phyloP scores from a whole-genome alignment of 2,797 vertebrate genomes.

The Glossophaga mutica region DNA sequence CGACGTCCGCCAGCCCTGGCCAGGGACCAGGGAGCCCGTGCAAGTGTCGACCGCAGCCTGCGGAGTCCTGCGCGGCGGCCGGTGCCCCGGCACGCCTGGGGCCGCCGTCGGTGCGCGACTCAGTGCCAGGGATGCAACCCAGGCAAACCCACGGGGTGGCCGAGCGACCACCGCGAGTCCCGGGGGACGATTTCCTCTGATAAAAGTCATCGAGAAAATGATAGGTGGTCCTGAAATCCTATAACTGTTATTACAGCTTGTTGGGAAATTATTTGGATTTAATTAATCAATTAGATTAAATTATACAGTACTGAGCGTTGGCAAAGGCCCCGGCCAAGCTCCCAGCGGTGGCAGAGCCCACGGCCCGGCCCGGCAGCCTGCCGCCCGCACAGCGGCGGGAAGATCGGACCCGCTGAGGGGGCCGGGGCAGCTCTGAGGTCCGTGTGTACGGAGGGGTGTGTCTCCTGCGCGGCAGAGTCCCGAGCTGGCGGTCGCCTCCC shows the following conservation, averaged over 20 bases:
- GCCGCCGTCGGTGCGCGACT: rapidly evolving
- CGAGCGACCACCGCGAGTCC: background rate
- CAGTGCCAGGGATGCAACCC: rapidly evolving
- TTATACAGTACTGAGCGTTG: constrained; percentile 62
- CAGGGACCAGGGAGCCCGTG: rapidly evolving
- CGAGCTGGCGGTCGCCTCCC: too few relatives aligned
- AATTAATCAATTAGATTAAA: constrained; percentile 81
- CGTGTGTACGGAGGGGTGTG: too few relatives aligned
- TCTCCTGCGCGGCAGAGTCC: too few relatives aligned
- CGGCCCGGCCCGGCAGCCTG: background rate
- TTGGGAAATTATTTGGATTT: constrained; percentile 81
- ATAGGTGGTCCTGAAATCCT: constrained; percentile 73
- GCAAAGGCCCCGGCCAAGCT: constrained; percentile 57
- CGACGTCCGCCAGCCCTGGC: rapidly evolving
- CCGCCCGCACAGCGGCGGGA: background rate
- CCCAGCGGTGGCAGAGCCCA: constrained; percentile 46
- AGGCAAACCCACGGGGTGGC: rapidly evolving
- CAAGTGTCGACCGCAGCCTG: rapidly evolving
- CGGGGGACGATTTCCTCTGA: constrained; percentile 50
- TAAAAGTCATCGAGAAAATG: constrained; percentile 77
- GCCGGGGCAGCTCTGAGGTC: background rate
- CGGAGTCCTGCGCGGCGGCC: too few relatives aligned
- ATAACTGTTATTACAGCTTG: constrained; percentile 69
- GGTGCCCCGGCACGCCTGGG: rapidly evolving
- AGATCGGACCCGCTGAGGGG: too few relatives aligned